Conservation (phyloP, 1,140 invertebrate genomes). For the Ctenoplectra terminalis region DNA sequence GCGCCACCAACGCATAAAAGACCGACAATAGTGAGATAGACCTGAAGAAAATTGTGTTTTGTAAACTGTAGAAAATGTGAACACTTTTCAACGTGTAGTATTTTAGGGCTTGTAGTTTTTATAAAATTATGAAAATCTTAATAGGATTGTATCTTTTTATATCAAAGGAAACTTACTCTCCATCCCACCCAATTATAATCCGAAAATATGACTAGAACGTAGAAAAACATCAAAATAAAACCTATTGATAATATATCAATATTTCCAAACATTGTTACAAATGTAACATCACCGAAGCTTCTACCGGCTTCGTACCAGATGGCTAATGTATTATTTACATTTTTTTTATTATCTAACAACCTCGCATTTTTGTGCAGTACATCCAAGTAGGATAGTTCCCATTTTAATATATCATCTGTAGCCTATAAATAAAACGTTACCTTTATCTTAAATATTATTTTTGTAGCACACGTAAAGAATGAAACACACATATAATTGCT, state of each 20-base stretch:
- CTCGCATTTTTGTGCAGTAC: conserved; percentile 79
- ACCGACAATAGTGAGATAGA: conserved; percentile 83
- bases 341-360: conserved; percentile 50
- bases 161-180: conserved; percentile 81
- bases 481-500: background rate
- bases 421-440: conserved; percentile 75
- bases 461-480: background rate
- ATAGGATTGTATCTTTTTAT: background rate
- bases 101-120: too few relatives aligned
- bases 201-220: conserved; percentile 89
- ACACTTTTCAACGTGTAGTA: background rate
- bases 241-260: conserved; percentile 88
- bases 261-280: conserved; percentile 88
- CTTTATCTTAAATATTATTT: background rate
- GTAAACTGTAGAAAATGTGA: background rate
- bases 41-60: conserved; percentile 61
- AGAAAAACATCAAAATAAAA: conserved; percentile 88
- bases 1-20: conserved; percentile 89
- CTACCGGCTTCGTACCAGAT: conserved; percentile 87
- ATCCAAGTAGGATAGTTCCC: conserved; percentile 87
- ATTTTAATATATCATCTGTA: conserved; percentile 85
- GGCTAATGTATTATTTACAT: conserved; percentile 73
- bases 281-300: conserved; percentile 89
- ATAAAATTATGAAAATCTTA: background rate
- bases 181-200: conserved; percentile 90